Evolutionary conservation across 2,113 vertebrate species (phyloP), one percentile per base, ranked within the genome.

Genomic region (Trichomycterus rosablanca): DNA sequence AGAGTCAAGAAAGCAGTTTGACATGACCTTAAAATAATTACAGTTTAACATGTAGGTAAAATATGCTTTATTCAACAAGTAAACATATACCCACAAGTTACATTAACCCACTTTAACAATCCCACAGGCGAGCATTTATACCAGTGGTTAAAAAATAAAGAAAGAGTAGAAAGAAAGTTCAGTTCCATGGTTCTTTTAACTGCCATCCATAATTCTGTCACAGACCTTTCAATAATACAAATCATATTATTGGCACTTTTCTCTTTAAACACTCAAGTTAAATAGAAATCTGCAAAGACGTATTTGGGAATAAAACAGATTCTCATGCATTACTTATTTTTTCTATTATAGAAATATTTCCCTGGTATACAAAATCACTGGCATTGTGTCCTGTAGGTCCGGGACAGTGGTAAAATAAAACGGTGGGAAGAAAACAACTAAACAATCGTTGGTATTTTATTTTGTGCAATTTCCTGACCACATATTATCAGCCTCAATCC

Each of bases 41-140:
- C 37, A 40, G 37, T 3, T n/a, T 5, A 1, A 15, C 12, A 40
- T 5, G 15, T 40, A 40, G 15, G 37, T n/a, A 40, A 40, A 63
- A 54, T 45, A 45, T 8, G 10, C 42, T 54, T 46, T 55, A 56
- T 56, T 45, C 50, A 23, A 26, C 32, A 26, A 18, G 11, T 19
- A 45, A 6, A 28, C 18, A n/a, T 40, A n/a, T 1, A 39, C 35
- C 35, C 35, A 40, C 37, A 40, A 40, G 12, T 40, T n/a, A n/a
- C 14, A n/a, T n/a, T 14, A 15, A 5, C 14, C 4, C n/a, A 14
- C 12, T 40, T 40, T 10, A 39, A 39, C 1, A 1, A 10, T 3
- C 3, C 3, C 1, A 12, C 7, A 7, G 20, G 19, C 23, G 5
- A 20, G 15, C 34, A 28, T 46, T 23, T 37, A 54, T 9, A 54